Evolutionary conservation across 2,113 vertebrate genomes (phyloP), one percentile per base, ranked within the genome.

Genomic region (Chitala chitala): DNA sequence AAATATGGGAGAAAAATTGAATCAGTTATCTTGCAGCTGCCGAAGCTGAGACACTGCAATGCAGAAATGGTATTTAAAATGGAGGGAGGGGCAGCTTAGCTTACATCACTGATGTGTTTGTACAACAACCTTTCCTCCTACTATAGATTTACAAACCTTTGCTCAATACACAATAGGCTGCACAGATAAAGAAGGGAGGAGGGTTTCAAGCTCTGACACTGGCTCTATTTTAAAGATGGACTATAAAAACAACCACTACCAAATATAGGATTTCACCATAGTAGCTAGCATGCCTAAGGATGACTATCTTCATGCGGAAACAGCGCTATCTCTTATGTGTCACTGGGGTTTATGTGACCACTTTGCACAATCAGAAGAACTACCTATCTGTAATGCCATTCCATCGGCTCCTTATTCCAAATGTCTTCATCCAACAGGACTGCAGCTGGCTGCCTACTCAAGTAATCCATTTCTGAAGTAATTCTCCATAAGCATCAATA

Each of bases 21-120:
- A 79, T 80, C 79, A 80, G 84, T 86, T 86, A 87, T 78, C 77
- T 29, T 36, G 38, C 24, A 22, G 20, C 24, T 31, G 26, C 20
- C 53, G 29, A 26, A 7, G 20, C 68, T 36, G 26, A 70, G 51
- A 26, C 22, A 29, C 24, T 72, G 71, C 71, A 59, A 24, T 12
- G 55, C 46, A 29, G 71, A 55, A 54, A 72, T 26, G 33, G 33
- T 72, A 48, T 10, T 31, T 20, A 26, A 48, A 59, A 51, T 53
- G 61, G 22, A 15, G 36, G n/a, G n/a, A 9, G 9, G 24, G 51
- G n/a, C 54, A 13, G 71, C 55, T 31, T 20, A 40, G 3, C 59
- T 38, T 17, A 63, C 59, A 38, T 12, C 54, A 71, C 33, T 15
- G 38, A 56, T 22, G 70, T n/a, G n/a, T n/a, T n/a, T n/a, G n/a